Base-by-base conservation (phyloP, 1,140 invertebrate genomes). In the Drosophila miranda region DNA sequence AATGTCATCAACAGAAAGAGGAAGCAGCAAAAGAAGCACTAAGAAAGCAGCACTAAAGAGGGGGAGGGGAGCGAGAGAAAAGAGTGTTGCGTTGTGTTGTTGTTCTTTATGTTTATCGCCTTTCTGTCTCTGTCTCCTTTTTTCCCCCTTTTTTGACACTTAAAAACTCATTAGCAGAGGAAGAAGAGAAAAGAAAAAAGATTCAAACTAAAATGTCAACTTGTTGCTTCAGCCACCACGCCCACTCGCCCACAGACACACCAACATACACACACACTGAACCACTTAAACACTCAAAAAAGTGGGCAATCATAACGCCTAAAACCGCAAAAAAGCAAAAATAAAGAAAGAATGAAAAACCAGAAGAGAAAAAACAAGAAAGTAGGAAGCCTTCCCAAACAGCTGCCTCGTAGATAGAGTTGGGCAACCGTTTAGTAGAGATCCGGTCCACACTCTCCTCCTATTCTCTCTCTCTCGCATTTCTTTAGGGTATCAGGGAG, bases 91-190 rank as follows among this genome's bases (percentile, higher is more conserved):
- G 23, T 5, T 26, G 23, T 26, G 23, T 26, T 38, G 34, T 38
- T 38, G 4, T 38, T 38, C 34, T 49, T 43, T 42, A 50, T 49
- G 46, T 69, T 70, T 71, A 72, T 70, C 67, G 50, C 16, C 28
- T 46, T 43, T 48, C 19, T 44, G 11, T 38, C 34, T 38, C 11
- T 34, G 3, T 38, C 34, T 38, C 4, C 6, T 5, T 3, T 19
- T 9, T 42, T 28, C 43, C 5, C 50, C 44, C 48, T 16, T 19
- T 26, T 42, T 13, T 53, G 73, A 61, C 63, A 75, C 73, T 75
- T 75, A 75, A 75, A 75, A 75, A 75, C 63, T 75, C 73, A 75
- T 75, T 75, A 75, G 72, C 48, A 9, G 56, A 13, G 41, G 45
- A 26, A 34, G 30, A 49, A 42, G n/a, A 42, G n/a, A 26, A 23